Evolutionary conservation across 2,113 vertebrate genomes (phyloP), one percentile per base, ranked within the genome.

Genomic region (Cochlearius cochlearius): DNA sequence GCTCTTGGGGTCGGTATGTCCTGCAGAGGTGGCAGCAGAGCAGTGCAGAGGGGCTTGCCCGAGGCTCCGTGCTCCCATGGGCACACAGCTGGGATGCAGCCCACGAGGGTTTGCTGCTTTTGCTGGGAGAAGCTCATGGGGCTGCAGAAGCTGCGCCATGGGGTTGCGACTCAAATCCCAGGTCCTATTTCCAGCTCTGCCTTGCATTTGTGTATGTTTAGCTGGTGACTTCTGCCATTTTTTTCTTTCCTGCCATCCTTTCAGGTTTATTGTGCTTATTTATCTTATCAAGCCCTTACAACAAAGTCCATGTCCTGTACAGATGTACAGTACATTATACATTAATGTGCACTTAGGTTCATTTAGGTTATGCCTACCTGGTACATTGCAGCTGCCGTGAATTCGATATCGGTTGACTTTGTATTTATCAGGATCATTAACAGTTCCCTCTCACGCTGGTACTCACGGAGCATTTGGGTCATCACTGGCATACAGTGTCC

Each of bases 161-260:
- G 32, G 41, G 12, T 18, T n/a, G 14, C 0, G 1, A 6, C 38
- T 66, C 1, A 1, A 59, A 73, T 41, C 49, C 47, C 32, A 23
- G 2, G 3, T 22, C 60, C 68, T 36, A 32, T 50, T 78, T 73
- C 43, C 55, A 80, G 10, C 13, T 82, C 67, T 83, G 47, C 32
- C 25, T 32, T 77, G 38, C 5, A 4, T 30, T 32, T 67, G 19
- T 55, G 9, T 27, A 10, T 12, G 23, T 76, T 78, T 34, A 36
- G 38, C 27, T 72, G 14, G 9, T 56, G 59, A 32, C 29, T 75
- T 81, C 43, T 55, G 29, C 39, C 41, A 32, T 78, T 59, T 87
- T 66, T 34, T 69, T 63, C 25, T 58, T 29, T 63, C 23, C 79
- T 90, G 81, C 18, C 58, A 36, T 8, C 10, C 53, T 41, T 69